A percentile compares a stretch with the other conserved stretches of the same genome.
These are phyloP conservation scores for Nycteola revayana DNA, from an alignment of 2,888 invertebrate species.

Conservation along the genomic window DNA sequence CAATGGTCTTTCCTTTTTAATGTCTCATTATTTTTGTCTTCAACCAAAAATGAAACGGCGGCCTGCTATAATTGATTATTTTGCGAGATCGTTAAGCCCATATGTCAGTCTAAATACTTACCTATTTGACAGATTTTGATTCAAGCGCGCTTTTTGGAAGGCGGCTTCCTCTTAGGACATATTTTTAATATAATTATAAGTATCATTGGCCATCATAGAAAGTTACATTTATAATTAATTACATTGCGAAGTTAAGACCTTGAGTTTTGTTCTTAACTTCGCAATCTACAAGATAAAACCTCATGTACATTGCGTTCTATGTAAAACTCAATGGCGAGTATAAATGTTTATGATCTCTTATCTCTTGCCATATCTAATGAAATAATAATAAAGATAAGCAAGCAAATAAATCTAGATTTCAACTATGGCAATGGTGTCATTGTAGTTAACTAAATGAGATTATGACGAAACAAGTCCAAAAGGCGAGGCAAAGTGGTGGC, in stretches of 20 bases:
- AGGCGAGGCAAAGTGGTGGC: conserved; percentile 33
- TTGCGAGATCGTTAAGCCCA: no score
- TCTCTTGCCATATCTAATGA: conserved; percentile 25
- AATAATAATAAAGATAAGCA: conserved; percentile 19
- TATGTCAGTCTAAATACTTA: no score
- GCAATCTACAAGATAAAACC: conserved; percentile 32
- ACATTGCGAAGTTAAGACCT: no score
- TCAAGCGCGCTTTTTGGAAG: no score
- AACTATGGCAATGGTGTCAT: conserved; percentile 15
- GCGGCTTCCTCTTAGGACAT: no score
- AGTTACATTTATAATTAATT: no score
- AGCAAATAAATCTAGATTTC: no score
- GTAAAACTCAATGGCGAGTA: conserved; percentile 30
- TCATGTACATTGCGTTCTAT: conserved; percentile 34
- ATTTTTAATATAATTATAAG: no score
- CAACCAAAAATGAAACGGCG: conserved; percentile 33
- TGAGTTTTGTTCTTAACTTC: no score
- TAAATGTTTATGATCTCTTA: conserved; percentile 25
- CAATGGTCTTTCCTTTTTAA: conserved; percentile 54
- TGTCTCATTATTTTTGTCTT: conserved; percentile 45
- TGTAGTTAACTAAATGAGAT: conserved; percentile 16
- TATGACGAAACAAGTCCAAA: conserved; percentile 25
- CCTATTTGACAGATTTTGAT: no score
- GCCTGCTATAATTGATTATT: no score
- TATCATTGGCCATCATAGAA: no score